Evolutionary conservation across 1,140 invertebrate genomes (phyloP).

Genomic region (Amyelois transitella): DNA sequence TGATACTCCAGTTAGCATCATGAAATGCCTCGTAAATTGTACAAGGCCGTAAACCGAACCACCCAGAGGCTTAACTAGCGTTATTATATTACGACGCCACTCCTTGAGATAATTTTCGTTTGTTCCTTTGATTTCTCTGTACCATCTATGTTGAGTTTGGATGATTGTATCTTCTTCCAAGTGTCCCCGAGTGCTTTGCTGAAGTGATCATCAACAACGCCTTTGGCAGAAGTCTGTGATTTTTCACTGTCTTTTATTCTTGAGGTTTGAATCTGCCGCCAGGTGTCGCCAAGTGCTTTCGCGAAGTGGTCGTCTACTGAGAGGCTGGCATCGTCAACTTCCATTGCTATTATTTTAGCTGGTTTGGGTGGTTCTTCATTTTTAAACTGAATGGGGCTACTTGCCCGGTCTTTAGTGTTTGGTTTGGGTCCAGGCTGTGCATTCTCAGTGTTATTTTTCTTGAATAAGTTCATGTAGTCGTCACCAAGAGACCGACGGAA

Average conservation of each 20-base stretch:
- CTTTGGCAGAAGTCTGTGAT: slow-evolving; percentile 30
- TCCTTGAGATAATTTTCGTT: slow-evolving; percentile 65
- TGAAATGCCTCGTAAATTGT: slow-evolving; percentile 51
- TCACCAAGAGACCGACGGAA: slow-evolving; percentile 94
- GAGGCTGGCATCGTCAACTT: slow-evolving; percentile 68
- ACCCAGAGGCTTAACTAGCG: slow-evolving; percentile 20
- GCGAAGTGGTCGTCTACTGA: slow-evolving; percentile 97
- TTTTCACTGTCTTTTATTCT: slow-evolving; percentile 63
- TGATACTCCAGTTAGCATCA: slow-evolving; percentile 46
- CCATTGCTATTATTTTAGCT: slow-evolving; percentile 66
- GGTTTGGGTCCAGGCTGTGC: slow-evolving; percentile 60
- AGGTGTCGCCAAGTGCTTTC: slow-evolving; percentile 95
- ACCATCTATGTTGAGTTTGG: slow-evolving; percentile 39
- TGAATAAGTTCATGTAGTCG: slow-evolving; percentile 88
- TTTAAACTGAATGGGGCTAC: slow-evolving; percentile 67
- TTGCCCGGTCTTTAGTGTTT: slow-evolving; percentile 68
- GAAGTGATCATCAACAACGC: slow-evolving; percentile 93
- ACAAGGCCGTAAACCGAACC: slow-evolving; percentile 49
- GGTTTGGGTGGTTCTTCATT: slow-evolving; percentile 48
- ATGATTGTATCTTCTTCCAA: slow-evolving; percentile 87
- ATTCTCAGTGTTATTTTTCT: slow-evolving; percentile 72
- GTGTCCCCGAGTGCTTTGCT: slow-evolving; percentile 96
- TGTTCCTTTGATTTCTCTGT: slow-evolving; percentile 51
- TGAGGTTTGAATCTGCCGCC: slow-evolving; percentile 86
- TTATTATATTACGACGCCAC: slow-evolving; percentile 67